These are phyloP conservation scores for Ascaphus truei DNA, from an alignment of 2,113 vertebrate genomes.

Conservation along the genomic window DNA sequence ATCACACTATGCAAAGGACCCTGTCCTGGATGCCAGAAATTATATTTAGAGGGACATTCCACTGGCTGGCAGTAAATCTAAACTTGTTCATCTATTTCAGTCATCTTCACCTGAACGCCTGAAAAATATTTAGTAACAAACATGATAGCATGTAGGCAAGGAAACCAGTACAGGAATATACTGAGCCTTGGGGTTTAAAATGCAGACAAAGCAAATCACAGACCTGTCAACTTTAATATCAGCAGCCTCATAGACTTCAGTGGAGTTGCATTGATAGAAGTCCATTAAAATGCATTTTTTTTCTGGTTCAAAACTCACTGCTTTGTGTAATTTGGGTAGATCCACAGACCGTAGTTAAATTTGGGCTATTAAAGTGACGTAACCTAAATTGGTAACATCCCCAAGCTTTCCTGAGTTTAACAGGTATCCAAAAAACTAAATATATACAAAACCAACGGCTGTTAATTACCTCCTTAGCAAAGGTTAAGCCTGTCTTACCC, in stretches of 20 bases:
- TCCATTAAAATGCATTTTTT: neutral
- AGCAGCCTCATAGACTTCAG: neutral
- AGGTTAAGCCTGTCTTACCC: no score
- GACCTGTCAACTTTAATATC: conserved; percentile 6
- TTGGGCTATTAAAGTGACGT: no score
- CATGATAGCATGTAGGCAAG: conserved; percentile 20
- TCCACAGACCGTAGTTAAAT: no score
- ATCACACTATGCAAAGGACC: conserved; percentile 26
- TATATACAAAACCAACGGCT: no score
- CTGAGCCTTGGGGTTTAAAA: conserved; percentile 12
- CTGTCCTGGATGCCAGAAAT: conserved; percentile 21
- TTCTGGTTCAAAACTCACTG: neutral
- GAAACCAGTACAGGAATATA: conserved; percentile 26
- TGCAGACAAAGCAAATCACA: conserved; percentile 34
- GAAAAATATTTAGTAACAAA: conserved; percentile 34
- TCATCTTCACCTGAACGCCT: conserved; percentile 31
- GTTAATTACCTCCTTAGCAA: no score
- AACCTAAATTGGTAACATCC: no score
- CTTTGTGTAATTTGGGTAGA: no score
- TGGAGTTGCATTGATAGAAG: neutral
- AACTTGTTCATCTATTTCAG: conserved; percentile 32
- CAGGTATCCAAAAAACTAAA: no score
- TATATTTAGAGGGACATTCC: conserved; percentile 33
- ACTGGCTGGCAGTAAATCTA: conserved; percentile 31
- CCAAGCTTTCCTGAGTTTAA: no score